Conservation (phyloP, 2,113 vertebrate genomes). For the Callopanchax toddi region DNA sequence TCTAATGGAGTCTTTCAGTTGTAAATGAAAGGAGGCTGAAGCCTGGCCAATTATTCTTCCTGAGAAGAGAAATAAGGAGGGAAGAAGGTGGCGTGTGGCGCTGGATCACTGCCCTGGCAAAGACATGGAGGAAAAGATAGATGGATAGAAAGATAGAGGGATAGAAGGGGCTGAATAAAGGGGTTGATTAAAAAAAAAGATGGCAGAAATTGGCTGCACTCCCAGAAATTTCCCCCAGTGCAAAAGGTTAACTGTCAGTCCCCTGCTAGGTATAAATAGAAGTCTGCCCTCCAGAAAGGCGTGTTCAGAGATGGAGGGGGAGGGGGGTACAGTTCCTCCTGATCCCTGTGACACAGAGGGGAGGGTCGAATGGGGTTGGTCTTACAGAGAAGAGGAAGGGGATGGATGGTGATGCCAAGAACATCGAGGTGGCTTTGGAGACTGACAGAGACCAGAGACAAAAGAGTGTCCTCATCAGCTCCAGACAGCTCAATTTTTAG, state of each 20-base stretch:
- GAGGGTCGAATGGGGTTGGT: constrained; percentile 24
- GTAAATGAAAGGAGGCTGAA: constrained; percentile 77
- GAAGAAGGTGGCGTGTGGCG: constrained; percentile 64
- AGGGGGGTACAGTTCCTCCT: constrained; percentile 50
- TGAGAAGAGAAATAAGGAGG: constrained; percentile 49
- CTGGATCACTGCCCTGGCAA: constrained; percentile 41
- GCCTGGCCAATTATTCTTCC: constrained; percentile 70
- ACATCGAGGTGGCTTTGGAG: constrained; percentile 61
- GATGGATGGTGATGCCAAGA: constrained; percentile 46
- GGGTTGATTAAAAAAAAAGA: constrained; percentile 47
- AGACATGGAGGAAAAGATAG: constrained; percentile 9
- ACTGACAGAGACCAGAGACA: constrained; percentile 61
- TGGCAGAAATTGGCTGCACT: constrained; percentile 69
- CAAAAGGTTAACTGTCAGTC: constrained; percentile 83
- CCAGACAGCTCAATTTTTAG: constrained; percentile 41
- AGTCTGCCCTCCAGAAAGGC: constrained; percentile 73
- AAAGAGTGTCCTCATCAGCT: constrained; percentile 57
- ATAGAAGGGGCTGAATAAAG: constrained; percentile 22
- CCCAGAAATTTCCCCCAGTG: constrained; percentile 76
- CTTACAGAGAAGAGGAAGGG: constrained; percentile 25
- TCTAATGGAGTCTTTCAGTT: constrained; percentile 78
- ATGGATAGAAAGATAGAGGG: constrained; percentile 17
- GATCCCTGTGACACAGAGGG: constrained; percentile 60
- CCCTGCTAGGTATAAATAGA: constrained; percentile 80
- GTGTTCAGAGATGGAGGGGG: constrained; percentile 48